Evolutionary conservation across 2,113 vertebrate genomes (phyloP).

Genomic region (Tetraodon nigroviridis): DNA sequence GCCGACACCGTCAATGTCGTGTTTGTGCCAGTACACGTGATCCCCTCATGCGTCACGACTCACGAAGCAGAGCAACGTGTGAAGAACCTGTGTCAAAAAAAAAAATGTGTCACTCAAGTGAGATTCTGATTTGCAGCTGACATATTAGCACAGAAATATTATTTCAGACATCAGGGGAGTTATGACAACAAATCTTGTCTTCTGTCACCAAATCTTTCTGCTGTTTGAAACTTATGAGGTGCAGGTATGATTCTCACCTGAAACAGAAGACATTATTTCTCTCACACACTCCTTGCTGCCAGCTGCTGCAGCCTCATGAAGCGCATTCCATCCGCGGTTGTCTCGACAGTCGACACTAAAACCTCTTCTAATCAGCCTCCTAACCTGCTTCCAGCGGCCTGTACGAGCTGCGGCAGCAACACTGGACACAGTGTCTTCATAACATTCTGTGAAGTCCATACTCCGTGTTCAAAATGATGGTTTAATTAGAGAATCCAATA

Average conservation of each 20-base stretch:
- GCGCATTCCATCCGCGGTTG: constrained; percentile 90
- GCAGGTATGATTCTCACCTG: constrained; percentile 41
- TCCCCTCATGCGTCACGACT: constrained; percentile 82
- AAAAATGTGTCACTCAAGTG: not conserved
- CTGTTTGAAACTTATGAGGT: not conserved
- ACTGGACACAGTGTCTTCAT: constrained; percentile 80
- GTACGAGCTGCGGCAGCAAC: constrained; percentile 81
- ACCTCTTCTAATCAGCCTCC: constrained; percentile 77
- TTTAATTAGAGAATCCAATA: too few relatives aligned
- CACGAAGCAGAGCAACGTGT: constrained; percentile 57
- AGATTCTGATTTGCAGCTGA: not conserved
- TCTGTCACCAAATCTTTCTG: not conserved
- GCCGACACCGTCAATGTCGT: too few relatives aligned
- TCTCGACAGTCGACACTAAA: constrained; percentile 80
- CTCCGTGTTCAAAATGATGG: not conserved
- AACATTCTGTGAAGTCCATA: constrained; percentile 92
- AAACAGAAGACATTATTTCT: constrained; percentile 63
- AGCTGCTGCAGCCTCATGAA: constrained; percentile 87
- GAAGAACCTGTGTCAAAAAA: constrained; percentile 53
- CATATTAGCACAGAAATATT: not conserved
- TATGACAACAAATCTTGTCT: too few relatives aligned
- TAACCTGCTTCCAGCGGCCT: constrained; percentile 70
- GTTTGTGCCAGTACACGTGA: too few relatives aligned
- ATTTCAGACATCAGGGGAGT: too few relatives aligned
- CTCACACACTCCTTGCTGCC: constrained; percentile 77